Base-by-base conservation (phyloP, 2,113 vertebrate species). In the Nasalis larvatus region DNA sequence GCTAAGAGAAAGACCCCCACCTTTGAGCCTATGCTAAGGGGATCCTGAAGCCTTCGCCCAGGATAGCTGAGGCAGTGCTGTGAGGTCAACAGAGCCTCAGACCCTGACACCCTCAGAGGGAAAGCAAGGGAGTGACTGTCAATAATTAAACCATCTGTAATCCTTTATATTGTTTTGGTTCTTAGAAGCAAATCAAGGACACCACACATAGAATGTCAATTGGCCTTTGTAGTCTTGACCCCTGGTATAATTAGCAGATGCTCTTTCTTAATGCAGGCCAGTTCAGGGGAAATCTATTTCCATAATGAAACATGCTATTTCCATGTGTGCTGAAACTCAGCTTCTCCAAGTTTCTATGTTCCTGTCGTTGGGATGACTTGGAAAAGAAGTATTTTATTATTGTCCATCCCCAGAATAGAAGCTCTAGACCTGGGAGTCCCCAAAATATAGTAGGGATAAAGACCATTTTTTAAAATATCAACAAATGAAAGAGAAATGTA, bases 121-220 rank as follows among this genome's bases (percentile, higher is more conserved):
- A 85, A 87, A 73, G 56, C 14, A 90, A 92, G 2, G 25, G 42
- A 74, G 47, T 78, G 77, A 66, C 35, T 56, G 13, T 35, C 13
- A 52, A 35, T 56, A 76, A 92, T 94, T 86, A 94, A 96, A 81
- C 81, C 1, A 14, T 32, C 77, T 78, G 16, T 42, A 87, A 85
- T 76, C 56, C 17, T 69, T 91, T 76, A 60, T 95, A 49, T 85
- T 86, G 66, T 78, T 95, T 73, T 69, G 21, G 20, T 91, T 97
- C 73, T 90, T 45, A 85, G 88, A 95, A 95, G 83, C 52, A 85
- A 94, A 96, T 96, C 84, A 89, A 92, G 76, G 69, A 83, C 69
- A 95, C 2, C n/a, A 83, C 14, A 54, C 86, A 86, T 17, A 84
- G 81, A 97, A 82, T 87, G 77, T 45, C 85, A 94, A 88, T 23